Conservation (phyloP, 2,888 invertebrate genomes). For the Seira sanloemensis region DNA sequence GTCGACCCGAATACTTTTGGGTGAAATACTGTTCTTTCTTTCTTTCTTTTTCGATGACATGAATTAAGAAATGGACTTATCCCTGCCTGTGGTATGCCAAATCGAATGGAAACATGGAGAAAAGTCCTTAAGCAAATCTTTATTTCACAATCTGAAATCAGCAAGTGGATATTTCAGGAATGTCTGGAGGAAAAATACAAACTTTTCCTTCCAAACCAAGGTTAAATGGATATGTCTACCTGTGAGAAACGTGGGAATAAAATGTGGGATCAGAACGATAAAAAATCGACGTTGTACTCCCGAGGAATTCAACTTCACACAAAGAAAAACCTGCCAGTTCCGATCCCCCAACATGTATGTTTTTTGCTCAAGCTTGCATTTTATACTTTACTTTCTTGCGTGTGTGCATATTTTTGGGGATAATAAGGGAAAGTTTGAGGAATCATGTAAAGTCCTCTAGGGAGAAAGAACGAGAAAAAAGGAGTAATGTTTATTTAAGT, state of each 20-base stretch:
- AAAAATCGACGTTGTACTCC: no score
- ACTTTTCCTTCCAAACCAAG: not conserved
- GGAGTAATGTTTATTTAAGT: constrained; percentile 4
- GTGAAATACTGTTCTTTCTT: not conserved
- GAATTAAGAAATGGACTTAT: not conserved
- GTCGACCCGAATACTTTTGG: not conserved
- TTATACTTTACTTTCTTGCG: not conserved
- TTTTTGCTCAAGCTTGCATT: not conserved
- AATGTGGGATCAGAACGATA: not conserved
- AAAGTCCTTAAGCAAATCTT: not conserved
- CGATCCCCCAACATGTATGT: no score
- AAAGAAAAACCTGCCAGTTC: no score
- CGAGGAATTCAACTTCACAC: no score
- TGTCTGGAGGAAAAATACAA: not conserved
- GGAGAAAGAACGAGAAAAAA: not conserved
- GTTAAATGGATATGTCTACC: not conserved
- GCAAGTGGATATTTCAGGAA: not conserved
- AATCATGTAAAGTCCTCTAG: not conserved
- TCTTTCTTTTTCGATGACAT: not conserved
- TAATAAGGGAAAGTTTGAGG: not conserved
- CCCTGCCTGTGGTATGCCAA: not conserved
- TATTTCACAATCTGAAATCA: not conserved
- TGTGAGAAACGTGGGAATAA: not conserved
- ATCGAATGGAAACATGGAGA: no score
- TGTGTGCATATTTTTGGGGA: not conserved